These are phyloP conservation scores for Melanostoma mellinum DNA, from an alignment of 2,888 invertebrate species.

Conservation along the genomic window DNA sequence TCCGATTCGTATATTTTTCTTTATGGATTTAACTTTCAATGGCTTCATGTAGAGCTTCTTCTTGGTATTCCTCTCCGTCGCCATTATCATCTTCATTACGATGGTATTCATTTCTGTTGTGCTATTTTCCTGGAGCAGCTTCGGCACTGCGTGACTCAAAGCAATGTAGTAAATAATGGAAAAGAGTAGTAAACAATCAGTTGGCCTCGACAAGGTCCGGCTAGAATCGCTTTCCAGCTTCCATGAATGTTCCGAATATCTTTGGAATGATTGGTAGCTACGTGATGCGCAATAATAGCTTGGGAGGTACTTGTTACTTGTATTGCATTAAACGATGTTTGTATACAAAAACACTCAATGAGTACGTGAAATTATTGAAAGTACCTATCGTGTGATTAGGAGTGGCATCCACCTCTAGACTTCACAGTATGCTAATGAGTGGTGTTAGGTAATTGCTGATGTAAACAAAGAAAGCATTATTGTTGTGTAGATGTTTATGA, in stretches of 20 bases:
- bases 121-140: background rate
- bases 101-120: background rate
- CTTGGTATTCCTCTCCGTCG: background rate
- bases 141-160: slow-evolving; percentile 1
- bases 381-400: background rate
- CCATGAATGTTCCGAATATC: too few relatives aligned
- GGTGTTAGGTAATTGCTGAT: background rate
- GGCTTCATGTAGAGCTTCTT: background rate
- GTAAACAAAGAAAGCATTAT: background rate
- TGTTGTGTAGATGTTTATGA: too few relatives aligned
- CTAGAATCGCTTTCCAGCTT: background rate
- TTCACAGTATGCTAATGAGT: slow-evolving; percentile 30
- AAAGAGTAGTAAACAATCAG: background rate
- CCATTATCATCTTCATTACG: slow-evolving; percentile 4
- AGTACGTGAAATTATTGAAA: slow-evolving; percentile 26
- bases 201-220: background rate
- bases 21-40: background rate
- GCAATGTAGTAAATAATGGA: background rate
- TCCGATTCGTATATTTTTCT: background rate
- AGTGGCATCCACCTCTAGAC: slow-evolving; percentile 25
- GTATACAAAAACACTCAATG: slow-evolving; percentile 10
- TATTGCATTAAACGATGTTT: background rate
- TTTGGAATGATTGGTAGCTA: background rate
- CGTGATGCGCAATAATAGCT: slow-evolving; percentile 7
- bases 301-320: background rate